These are phyloP conservation scores for Helicolenus hilgendorfi DNA, from an alignment of 2,797 vertebrate species.

Conservation along the genomic window DNA sequence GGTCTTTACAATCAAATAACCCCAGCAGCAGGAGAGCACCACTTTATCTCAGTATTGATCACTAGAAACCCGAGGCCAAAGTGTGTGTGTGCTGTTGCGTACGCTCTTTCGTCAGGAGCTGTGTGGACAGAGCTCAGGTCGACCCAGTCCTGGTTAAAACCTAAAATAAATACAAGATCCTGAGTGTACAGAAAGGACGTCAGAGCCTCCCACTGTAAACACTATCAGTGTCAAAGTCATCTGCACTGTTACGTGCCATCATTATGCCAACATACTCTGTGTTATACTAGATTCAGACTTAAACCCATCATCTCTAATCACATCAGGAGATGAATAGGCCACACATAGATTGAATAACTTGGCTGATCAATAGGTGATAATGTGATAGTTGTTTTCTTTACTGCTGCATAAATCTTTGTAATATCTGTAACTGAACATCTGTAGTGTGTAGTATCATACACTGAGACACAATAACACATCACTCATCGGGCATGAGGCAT, in stretches of 20 bases:
- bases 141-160: conserved; percentile 11
- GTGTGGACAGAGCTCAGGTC: conserved; percentile 23
- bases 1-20: background rate
- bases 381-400: background rate
- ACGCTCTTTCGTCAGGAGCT: conserved; percentile 31
- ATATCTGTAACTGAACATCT: background rate
- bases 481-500: background rate
- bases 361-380: background rate
- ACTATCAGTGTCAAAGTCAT: background rate
- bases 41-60: background rate
- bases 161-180: conserved; percentile 59
- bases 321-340: background rate
- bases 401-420: background rate
- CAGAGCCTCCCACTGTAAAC: conserved; percentile 47
- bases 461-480: background rate
- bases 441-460: background rate
- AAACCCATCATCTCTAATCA: background rate
- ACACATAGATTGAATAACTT: background rate
- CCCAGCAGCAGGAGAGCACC: background rate
- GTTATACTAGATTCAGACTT: background rate
- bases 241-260: background rate
- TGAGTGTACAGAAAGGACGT: conserved; percentile 33
- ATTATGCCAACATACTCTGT: conserved; percentile 4
- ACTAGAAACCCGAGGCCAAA: background rate
- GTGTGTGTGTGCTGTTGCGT: conserved; percentile 1